Percentiles rank a stretch among this genome's conserved stretches.
Evolutionary conservation across 2,797 vertebrate genomes (phyloP).

Genomic region (Anolis apletophallus): DNA sequence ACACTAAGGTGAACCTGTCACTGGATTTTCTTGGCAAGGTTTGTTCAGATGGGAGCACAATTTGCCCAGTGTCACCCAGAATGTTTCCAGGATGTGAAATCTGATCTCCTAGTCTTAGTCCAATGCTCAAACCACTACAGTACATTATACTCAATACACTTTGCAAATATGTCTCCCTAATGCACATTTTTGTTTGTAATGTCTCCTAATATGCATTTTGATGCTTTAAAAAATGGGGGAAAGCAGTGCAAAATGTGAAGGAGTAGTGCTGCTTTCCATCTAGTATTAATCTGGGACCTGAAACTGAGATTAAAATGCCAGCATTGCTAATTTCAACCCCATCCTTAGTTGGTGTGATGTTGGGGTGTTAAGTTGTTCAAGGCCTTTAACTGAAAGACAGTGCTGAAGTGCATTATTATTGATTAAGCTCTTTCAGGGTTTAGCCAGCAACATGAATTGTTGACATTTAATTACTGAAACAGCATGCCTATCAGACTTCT

Average conservation of each 20-base stretch:
- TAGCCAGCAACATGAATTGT: constrained; percentile 72
- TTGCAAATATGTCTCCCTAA: not conserved
- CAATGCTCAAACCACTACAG: too few species aligned
- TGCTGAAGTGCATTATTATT: constrained; percentile 69
- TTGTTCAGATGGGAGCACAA: too few species aligned
- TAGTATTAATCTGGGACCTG: not conserved
- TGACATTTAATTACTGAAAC: constrained; percentile 79
- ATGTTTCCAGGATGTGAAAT: too few species aligned
- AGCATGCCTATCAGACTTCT: constrained; percentile 66
- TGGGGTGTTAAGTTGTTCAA: constrained; percentile 53
- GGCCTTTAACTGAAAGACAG: constrained; percentile 64
- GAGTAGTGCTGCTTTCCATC: not conserved
- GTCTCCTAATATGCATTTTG: not conserved
- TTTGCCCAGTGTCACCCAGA: too few species aligned
- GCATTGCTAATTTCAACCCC: not conserved
- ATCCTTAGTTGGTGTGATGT: not conserved
- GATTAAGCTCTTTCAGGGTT: constrained; percentile 68
- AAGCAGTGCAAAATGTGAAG: not conserved
- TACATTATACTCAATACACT: not conserved
- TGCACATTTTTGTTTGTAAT: not conserved
- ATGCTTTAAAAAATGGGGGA: not conserved
- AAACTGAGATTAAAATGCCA: not conserved
- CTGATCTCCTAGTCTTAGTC: too few species aligned
- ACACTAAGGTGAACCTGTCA: too few species aligned
- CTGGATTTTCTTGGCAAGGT: too few species aligned